phyloP scores from a whole-genome alignment of 2,113 vertebrate species.

The Alexandromys fortis region DNA sequence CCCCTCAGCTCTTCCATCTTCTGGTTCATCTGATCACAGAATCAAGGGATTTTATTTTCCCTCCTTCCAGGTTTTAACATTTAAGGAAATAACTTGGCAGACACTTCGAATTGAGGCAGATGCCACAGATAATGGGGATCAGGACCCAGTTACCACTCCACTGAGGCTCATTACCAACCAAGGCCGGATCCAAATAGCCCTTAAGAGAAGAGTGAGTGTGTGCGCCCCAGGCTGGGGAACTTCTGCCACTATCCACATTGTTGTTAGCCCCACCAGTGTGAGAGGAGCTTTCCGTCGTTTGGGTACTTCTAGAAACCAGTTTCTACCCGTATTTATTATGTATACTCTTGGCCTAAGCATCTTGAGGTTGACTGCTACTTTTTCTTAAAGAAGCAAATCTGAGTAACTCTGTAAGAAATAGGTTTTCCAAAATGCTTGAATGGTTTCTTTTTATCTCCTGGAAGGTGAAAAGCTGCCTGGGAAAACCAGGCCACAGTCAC shows the following conservation, averaged over 20 bases:
- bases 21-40: slow-evolving; percentile 4
- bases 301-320: not conserved
- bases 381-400: slow-evolving; percentile 14
- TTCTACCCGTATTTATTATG: not conserved
- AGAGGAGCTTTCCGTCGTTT: not conserved
- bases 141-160: slow-evolving; percentile 93
- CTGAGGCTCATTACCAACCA: slow-evolving; percentile 98
- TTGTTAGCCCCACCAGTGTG: not conserved
- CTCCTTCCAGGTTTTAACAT: slow-evolving; percentile 93
- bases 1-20: not conserved
- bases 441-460: slow-evolving; percentile 2
- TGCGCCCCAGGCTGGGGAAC: not conserved
- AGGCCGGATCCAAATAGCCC: slow-evolving; percentile 95
- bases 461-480: not conserved
- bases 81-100: slow-evolving; percentile 99
- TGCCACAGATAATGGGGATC: slow-evolving; percentile 94
- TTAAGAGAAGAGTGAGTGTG: slow-evolving; percentile 94
- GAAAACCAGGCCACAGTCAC: not conserved
- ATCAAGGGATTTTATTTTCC: slow-evolving; percentile 35
- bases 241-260: not conserved
- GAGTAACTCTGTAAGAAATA: slow-evolving; percentile 13
- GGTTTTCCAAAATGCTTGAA: not conserved
- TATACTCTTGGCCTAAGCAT: not conserved
- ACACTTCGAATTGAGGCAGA: slow-evolving; percentile 96
- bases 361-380: not conserved